Evolutionary conservation across 2,113 vertebrate species (phyloP), one percentile per base, ranked within the genome.

Genomic region (Panthera leo): DNA sequence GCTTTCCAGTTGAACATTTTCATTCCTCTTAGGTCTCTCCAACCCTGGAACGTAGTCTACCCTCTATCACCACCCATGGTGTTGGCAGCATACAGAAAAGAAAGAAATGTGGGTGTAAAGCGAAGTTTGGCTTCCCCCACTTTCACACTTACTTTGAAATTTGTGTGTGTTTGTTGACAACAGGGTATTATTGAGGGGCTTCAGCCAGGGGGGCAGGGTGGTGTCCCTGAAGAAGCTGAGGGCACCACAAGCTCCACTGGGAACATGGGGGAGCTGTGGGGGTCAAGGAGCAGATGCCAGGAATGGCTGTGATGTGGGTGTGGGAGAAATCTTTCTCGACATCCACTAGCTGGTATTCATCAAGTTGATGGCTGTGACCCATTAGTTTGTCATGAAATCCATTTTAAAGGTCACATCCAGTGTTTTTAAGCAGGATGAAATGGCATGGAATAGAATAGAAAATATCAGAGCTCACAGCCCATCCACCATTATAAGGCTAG

Each of bases 401-500:
- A 45, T 93, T 76, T 79, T 78, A 91, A 97, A 95, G 61, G 25
- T 83, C 82, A 91, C 5, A 67, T 25, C 45, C 51, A 78, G 8
- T 67, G 79, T 79, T 91, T 93, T 93, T n/a, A 93, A 78, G 31
- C 10, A 71, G 42, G 83, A 84, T 55, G 42, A 83, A 87, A 84
- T 79, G 31, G 55, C 63, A 65, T 23, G 31, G n/a, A 84, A 25
- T 10, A 65, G 58, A 82, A 82, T 34, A 84, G 23, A 93, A 95
- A 91, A 31, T 88, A 67, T 36, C 45, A 27, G 76, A 45, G 83
- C 42, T 48, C 42, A 88, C 48, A 86, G 15, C 21, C 27, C 34
- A 78, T 63, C n/a, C 58, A 25, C 65, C 13, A 0, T 63, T 13
- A 4, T 55, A 39, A 84, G 14, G 34, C 87, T n/a, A 48, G 85